Base-by-base conservation (phyloP, 1,140 invertebrate genomes). In the Heterodera carotae region DNA sequence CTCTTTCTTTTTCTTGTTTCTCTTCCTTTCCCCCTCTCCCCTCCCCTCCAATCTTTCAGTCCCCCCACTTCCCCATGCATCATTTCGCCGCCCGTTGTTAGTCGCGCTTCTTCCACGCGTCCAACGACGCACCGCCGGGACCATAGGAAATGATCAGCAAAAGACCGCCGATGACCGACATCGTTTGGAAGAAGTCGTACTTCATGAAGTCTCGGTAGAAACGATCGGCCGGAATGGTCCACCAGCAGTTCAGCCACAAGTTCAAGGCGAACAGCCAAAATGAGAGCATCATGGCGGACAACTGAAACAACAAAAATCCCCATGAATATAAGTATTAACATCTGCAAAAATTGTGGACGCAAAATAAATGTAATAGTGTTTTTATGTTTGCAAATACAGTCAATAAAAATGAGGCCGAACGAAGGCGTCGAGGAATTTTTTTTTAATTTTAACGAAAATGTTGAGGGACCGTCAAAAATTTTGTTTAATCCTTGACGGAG, bases 171-270 rank as follows among this genome's bases (percentile, higher is more conserved):
- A 99, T 93, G 53, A 99, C 97, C 70, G 96, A 99, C 78, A 83
- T 31, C 0, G 83, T 85, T 71, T 99, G 91, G 92, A 99, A 99
- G 91, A 99, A 99, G 89, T 99, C 97, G 88, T 99, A 99, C 91
- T 99, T 99, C 64, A 99, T 92, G 90, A 99, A 99, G 90, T 99
- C 97, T 88, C 96, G 91, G 81, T 98, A 92, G 25, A 96, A 94
- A 86, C 94, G 95, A 88, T 97, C 93, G 8, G 93, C 91, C 3
- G 96, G 95, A 88, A 98, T 74, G 76, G 91, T 92, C 97, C 97
- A 99, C 93, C 94, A 99, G 62, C 94, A 93, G 89, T 99, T 99
- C 88, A 97, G 93, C 88, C 97, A 99, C 82, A 98, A 91, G 89
- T 99, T 99, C 76, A 99, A 91, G 43, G 92, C 90, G 10, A 93